These are phyloP conservation scores for Desmodus rotundus DNA, from an alignment of 2,113 vertebrate genomes.

Conservation along the genomic window DNA sequence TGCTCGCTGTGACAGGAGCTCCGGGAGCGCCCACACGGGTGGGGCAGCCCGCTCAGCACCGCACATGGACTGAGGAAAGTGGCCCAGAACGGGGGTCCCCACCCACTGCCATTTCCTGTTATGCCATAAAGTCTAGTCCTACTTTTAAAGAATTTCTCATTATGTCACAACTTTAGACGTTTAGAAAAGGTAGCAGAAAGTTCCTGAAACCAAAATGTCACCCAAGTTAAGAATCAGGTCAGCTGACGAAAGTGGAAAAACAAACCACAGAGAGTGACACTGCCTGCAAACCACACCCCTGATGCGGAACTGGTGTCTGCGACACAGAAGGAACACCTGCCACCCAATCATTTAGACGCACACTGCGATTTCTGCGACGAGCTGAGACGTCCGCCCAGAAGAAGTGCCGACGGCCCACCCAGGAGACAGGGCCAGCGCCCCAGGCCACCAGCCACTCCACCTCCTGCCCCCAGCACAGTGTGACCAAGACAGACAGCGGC, in stretches of 20 bases:
- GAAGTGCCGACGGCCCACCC: too few species aligned
- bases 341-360: neutral
- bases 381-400: neutral
- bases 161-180: neutral
- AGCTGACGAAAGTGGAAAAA: neutral
- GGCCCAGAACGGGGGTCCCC: neutral
- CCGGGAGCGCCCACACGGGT: too few species aligned
- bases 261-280: neutral
- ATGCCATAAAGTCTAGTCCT: neutral
- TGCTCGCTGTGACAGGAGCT: too few species aligned
- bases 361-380: neutral
- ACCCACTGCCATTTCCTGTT: neutral
- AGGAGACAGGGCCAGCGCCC: too few species aligned
- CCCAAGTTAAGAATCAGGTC: neutral
- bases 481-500: neutral
- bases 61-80: neutral
- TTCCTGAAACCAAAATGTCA: neutral
- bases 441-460: too few species aligned
- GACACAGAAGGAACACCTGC: neutral
- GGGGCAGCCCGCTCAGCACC: neutral
- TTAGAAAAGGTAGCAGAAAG: too few species aligned
- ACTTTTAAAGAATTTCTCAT: neutral
- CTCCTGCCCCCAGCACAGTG: too few species aligned
- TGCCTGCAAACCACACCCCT: neutral
- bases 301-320: neutral